Evolutionary conservation across 2,888 invertebrate species (phyloP).

Genomic region (Camptogramma bilineatum): DNA sequence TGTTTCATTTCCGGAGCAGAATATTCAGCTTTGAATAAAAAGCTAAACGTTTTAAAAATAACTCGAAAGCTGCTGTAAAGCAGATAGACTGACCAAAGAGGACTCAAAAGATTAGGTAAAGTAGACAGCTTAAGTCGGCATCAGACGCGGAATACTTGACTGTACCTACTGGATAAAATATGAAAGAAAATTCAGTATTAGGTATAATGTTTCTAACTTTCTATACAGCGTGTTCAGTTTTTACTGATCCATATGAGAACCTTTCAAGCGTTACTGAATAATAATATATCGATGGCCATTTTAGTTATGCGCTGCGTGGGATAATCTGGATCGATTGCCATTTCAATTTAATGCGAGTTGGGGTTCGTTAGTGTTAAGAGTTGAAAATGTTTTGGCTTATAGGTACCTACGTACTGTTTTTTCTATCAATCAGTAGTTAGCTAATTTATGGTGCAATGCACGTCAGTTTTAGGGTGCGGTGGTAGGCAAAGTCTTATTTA

Average conservation of each 20-base stretch:
- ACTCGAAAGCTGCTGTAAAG: conserved; percentile 17
- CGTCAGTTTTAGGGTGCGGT: background rate
- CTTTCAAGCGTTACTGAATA: conserved; percentile 18
- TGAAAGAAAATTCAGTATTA: conserved; percentile 19
- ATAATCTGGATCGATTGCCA: conserved; percentile 12
- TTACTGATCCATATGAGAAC: conserved; percentile 16
- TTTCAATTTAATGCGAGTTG: conserved; percentile 18
- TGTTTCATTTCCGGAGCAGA: conserved; percentile 22
- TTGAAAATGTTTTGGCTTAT: conserved; percentile 6
- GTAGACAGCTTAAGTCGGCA: conserved; percentile 31
- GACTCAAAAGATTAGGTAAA: conserved; percentile 33
- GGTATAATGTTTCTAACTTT: too few species aligned
- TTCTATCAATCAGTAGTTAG: background rate
- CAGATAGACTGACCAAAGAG: conserved; percentile 29
- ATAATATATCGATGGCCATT: conserved; percentile 20
- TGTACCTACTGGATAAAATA: conserved; percentile 21
- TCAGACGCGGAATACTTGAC: conserved; percentile 25
- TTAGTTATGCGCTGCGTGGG: conserved; percentile 8
- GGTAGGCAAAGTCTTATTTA: too few species aligned
- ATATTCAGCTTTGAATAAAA: conserved; percentile 11
- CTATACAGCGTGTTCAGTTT: background rate
- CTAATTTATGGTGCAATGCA: background rate
- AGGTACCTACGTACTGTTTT: too few species aligned
- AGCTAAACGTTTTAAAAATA: conserved; percentile 24
- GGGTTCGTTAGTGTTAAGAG: conserved; percentile 10